phyloP scores from a whole-genome alignment of 2,888 invertebrate genomes.

The Nymphalis c-album region DNA sequence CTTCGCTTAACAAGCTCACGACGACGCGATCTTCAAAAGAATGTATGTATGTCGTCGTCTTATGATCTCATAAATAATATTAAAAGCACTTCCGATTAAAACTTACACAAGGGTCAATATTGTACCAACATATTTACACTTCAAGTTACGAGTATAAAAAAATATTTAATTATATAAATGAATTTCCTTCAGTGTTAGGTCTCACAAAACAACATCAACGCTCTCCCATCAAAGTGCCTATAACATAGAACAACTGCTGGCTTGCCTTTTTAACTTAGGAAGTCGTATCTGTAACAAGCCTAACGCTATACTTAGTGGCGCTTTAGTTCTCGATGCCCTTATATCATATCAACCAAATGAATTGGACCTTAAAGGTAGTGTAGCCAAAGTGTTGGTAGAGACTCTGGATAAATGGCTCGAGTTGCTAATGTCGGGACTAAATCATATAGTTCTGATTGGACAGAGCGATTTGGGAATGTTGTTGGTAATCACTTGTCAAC shows the following conservation, averaged over 20 bases:
- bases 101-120: no score
- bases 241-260: constrained; percentile 66
- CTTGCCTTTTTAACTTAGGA: constrained; percentile 58
- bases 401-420: constrained; percentile 63
- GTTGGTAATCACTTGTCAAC: constrained; percentile 60
- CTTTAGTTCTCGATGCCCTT: constrained; percentile 65
- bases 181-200: constrained; percentile 53
- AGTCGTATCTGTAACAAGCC: constrained; percentile 51
- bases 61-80: no score
- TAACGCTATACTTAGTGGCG: constrained; percentile 58
- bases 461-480: constrained; percentile 56
- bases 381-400: constrained; percentile 53
- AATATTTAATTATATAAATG: background rate
- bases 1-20: no score
- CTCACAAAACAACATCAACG: constrained; percentile 56
- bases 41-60: no score
- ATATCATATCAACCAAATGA: constrained; percentile 66
- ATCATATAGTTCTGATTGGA: constrained; percentile 59
- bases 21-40: no score
- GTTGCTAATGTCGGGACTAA: constrained; percentile 56
- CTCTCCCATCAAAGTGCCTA: constrained; percentile 72
- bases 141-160: no score
- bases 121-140: no score
- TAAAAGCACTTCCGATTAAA: no score
- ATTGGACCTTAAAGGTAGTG: constrained; percentile 50